phyloP scores from a whole-genome alignment of 2,797 vertebrate genomes.

The Gymnopithys bicolor region DNA sequence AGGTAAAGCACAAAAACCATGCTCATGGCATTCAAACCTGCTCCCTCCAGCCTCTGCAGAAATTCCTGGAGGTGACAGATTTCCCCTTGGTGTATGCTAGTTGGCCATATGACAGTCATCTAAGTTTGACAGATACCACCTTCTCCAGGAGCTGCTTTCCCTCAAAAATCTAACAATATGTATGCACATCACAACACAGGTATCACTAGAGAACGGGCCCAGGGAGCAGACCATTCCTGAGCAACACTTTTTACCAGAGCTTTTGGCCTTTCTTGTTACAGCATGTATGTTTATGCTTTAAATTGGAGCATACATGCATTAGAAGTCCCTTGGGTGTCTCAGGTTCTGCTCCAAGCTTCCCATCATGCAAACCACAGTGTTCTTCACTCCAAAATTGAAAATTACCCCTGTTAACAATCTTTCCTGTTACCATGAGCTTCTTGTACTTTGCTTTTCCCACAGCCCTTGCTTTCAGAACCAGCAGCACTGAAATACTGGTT shows the following conservation, averaged over 20 bases:
- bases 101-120: background rate
- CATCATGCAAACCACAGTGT: background rate
- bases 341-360: constrained; percentile 15
- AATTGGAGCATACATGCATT: background rate
- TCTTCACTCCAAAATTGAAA: constrained; percentile 8
- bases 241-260: background rate
- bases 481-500: background rate
- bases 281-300: background rate
- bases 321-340: background rate
- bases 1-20: background rate
- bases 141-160: background rate
- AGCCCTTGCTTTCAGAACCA: background rate
- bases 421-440: background rate
- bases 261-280: background rate
- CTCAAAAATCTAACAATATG: background rate
- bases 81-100: background rate
- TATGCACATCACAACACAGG: background rate
- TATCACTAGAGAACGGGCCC: background rate
- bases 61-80: background rate
- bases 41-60: background rate
- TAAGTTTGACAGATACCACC: background rate
- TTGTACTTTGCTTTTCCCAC: background rate
- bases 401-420: background rate
- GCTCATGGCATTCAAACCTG: accelerated
- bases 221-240: background rate